A percentile compares a stretch with the other conserved stretches of the same genome.
phyloP scores from a whole-genome alignment of 2,113 vertebrate species.

The Cavia aperea region DNA sequence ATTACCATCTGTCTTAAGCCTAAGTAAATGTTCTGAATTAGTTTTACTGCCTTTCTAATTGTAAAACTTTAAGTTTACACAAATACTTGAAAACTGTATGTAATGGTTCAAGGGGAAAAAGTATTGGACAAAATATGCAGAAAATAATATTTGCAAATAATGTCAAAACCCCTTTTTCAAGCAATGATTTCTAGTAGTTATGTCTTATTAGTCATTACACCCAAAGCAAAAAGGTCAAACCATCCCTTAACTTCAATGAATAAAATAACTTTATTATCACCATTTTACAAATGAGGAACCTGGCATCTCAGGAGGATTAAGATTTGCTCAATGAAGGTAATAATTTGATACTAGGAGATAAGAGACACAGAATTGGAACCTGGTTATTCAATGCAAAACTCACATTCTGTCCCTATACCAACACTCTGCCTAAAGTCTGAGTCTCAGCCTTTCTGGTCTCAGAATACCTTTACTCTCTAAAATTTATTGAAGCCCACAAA shows the following conservation, averaged over 20 bases:
- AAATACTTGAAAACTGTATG: conserved; percentile 10
- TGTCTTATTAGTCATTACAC: neutral
- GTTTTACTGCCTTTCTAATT: conserved; percentile 46
- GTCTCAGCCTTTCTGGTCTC: neutral
- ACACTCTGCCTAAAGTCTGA: accelerated
- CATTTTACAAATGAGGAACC: neutral
- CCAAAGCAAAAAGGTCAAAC: neutral
- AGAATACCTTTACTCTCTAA: neutral
- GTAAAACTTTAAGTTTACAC: conserved; percentile 47
- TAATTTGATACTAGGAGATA: neutral
- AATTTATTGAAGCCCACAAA: neutral
- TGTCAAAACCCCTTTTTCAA: neutral
- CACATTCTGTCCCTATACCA: no score
- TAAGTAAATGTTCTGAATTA: conserved; percentile 51
- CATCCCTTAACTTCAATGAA: neutral
- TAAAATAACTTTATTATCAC: neutral
- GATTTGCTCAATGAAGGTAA: neutral
- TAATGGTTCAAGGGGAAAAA: conserved; percentile 12
- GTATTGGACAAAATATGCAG: neutral
- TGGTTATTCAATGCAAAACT: accelerated
- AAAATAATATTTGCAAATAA: neutral
- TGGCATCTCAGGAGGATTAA: neutral
- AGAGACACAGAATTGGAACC: neutral
- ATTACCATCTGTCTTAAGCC: conserved; percentile 59
- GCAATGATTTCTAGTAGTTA: neutral